A percentile compares a stretch with the other conserved stretches of the same genome.
Conservation (phyloP, 2,113 vertebrate species). For the Dissostichus mawsoni region DNA sequence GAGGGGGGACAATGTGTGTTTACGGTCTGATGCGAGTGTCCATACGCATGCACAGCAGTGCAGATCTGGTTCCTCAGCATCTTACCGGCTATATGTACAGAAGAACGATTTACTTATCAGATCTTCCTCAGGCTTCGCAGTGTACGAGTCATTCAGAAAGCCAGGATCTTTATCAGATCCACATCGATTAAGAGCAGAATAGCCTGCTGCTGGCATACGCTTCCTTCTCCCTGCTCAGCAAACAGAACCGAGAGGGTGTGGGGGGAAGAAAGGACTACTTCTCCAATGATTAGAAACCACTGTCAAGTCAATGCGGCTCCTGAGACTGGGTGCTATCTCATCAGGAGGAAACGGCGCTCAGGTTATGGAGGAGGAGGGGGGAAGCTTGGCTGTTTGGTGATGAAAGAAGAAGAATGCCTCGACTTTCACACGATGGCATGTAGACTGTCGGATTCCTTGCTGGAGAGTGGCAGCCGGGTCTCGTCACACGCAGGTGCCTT, state of each 20-base stretch:
- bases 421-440: constrained; percentile 48
- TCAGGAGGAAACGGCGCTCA: constrained; percentile 50
- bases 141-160: constrained; percentile 51
- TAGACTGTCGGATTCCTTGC: constrained; percentile 34
- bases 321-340: constrained; percentile 53
- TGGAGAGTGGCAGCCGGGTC: constrained; percentile 39
- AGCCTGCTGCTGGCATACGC: constrained; percentile 52
- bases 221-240: constrained; percentile 71
- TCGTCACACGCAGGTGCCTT: constrained; percentile 30
- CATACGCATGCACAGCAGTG: constrained; percentile 19
- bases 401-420: constrained; percentile 36
- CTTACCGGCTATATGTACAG: constrained; percentile 54
- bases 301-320: constrained; percentile 55
- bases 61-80: constrained; percentile 54
- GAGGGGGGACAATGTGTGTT: constrained; percentile 36
- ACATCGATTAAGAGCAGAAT: constrained; percentile 75
- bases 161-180: constrained; percentile 74
- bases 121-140: constrained; percentile 67
- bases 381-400: constrained; percentile 32
- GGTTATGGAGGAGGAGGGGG: constrained; percentile 28
- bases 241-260: constrained; percentile 33
- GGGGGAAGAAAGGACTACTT: constrained; percentile 30
- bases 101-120: constrained; percentile 78
- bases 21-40: constrained; percentile 17
- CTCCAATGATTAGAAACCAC: constrained; percentile 65